Conservation (phyloP, 2,113 vertebrate species). For the Chroicocephalus ridibundus region DNA sequence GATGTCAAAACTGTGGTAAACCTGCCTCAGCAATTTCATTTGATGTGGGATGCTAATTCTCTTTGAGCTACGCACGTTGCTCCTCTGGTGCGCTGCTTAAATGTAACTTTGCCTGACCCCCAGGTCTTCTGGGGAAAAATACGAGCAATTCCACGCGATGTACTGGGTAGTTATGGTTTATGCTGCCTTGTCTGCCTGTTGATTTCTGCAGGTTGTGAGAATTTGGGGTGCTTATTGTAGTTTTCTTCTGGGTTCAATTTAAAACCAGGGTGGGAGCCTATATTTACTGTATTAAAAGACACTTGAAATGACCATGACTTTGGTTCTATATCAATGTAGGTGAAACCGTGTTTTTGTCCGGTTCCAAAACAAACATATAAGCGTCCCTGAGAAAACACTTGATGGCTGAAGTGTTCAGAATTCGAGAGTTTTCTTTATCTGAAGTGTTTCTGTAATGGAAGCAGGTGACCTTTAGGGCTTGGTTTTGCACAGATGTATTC, state of each 20-base stretch:
- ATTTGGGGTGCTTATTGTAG: neutral
- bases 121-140: neutral
- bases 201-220: neutral
- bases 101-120: neutral
- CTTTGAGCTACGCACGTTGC: rapidly evolving
- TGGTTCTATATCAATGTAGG: neutral
- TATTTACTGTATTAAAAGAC: neutral
- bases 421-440: neutral
- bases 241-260: neutral
- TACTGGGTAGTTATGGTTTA: neutral
- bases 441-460: neutral
- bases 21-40: neutral
- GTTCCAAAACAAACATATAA: neutral
- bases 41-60: neutral
- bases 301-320: neutral
- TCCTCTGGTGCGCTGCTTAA: neutral
- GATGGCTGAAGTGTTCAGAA: neutral
- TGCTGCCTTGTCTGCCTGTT: neutral
- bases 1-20: neutral
- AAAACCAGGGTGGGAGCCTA: neutral
- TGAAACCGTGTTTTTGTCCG: neutral
- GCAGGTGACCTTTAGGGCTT: neutral
- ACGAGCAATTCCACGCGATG: rapidly evolving
- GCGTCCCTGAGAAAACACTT: rapidly evolving
- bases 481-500: neutral